phyloP scores from a whole-genome alignment of 2,888 invertebrate species.

The Anorthoa munda region DNA sequence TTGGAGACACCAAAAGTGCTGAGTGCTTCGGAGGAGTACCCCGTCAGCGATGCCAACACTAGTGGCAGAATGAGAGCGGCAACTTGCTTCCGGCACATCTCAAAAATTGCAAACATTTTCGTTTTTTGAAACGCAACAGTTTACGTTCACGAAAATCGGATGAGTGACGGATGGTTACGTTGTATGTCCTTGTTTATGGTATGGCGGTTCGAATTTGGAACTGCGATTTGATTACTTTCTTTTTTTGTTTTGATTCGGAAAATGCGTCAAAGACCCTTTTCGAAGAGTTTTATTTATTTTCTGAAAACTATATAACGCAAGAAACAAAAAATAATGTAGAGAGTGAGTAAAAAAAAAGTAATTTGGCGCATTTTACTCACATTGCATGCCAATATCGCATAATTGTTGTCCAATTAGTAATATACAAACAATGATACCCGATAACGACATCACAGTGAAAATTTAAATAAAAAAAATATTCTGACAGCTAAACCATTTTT shows the following conservation, averaged over 20 bases:
- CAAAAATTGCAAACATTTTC: slow-evolving; percentile 75
- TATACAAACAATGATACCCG: slow-evolving; percentile 1
- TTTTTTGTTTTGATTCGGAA: slow-evolving; percentile 1
- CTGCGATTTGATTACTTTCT: slow-evolving; percentile 59
- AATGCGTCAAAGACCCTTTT: slow-evolving; percentile 57
- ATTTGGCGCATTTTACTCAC: slow-evolving; percentile 48
- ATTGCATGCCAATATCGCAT: slow-evolving; percentile 38
- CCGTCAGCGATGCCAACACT: slow-evolving; percentile 81
- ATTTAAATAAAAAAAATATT: slow-evolving; percentile 21
- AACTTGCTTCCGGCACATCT: slow-evolving; percentile 83
- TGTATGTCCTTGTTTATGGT: slow-evolving; percentile 60
- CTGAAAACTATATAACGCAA: neutral
- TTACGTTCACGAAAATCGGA: slow-evolving; percentile 48
- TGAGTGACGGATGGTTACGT: slow-evolving; percentile 52
- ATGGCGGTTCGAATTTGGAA: slow-evolving; percentile 58
- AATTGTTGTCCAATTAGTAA: neutral
- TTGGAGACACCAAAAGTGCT: slow-evolving; percentile 93
- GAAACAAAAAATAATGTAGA: neutral
- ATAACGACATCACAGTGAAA: slow-evolving; percentile 9
- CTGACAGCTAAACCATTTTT: slow-evolving; percentile 36
- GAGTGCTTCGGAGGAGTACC: slow-evolving; percentile 91
- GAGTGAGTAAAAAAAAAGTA: slow-evolving; percentile 17
- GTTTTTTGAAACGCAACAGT: slow-evolving; percentile 55
- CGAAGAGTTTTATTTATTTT: neutral
- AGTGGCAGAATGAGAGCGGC: slow-evolving; percentile 80